Conservation (phyloP, 2,888 invertebrate species). For the Eretmocerus hayati region DNA sequence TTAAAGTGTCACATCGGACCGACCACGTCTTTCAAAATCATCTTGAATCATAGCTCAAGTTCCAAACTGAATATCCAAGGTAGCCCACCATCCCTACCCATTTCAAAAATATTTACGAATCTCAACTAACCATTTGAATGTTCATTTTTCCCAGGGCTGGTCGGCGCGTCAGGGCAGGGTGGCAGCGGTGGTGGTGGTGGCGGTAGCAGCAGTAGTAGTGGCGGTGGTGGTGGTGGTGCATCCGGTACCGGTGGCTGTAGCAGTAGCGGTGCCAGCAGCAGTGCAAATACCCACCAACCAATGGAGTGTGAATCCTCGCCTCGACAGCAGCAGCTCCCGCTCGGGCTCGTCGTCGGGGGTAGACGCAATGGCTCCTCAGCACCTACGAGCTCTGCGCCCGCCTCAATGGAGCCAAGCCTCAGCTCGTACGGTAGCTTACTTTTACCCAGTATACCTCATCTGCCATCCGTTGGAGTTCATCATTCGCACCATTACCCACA, state of each 20-base stretch:
- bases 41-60: too few relatives aligned
- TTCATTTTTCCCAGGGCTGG: constrained; percentile 41
- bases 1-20: too few relatives aligned
- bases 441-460: constrained; percentile 46
- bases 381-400: constrained; percentile 14
- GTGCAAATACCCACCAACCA: constrained; percentile 48
- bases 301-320: constrained; percentile 76
- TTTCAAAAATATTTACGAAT: too few relatives aligned
- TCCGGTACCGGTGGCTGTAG: constrained; percentile 28
- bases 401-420: constrained; percentile 35
- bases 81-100: too few relatives aligned
- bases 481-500: constrained; percentile 7
- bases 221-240: constrained; percentile 39
- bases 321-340: constrained; percentile 42
- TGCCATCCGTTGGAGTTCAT: constrained; percentile 29
- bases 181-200: constrained; percentile 34
- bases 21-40: too few relatives aligned
- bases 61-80: too few relatives aligned
- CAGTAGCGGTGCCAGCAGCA: constrained; percentile 32
- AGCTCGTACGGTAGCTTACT: constrained; percentile 46
- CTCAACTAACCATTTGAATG: too few relatives aligned
- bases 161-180: constrained; percentile 46
- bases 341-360: constrained; percentile 33
- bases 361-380: constrained; percentile 25
- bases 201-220: constrained; percentile 36